These are phyloP conservation scores for Pectinophora gossypiella DNA, from an alignment of 1,140 invertebrate genomes.

Conservation along the genomic window DNA sequence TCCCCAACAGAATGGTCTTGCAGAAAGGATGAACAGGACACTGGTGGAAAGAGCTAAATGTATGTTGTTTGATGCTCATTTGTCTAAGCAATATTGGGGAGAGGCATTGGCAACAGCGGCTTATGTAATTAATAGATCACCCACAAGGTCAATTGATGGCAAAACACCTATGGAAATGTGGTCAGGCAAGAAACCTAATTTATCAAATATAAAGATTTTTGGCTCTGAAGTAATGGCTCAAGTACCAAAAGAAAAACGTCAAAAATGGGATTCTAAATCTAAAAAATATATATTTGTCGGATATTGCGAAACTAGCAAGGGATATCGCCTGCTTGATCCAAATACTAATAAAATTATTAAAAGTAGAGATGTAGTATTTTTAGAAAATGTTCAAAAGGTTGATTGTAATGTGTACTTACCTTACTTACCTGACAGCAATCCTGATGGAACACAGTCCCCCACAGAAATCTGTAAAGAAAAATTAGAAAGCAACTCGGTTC, in stretches of 20 bases:
- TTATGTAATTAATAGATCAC: background rate
- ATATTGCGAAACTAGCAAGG: no score
- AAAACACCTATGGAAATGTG: conserved; percentile 1
- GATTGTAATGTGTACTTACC: no score
- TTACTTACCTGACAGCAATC: no score
- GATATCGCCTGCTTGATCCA: no score
- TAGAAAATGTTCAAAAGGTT: background rate
- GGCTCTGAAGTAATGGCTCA: background rate
- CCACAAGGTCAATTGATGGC: background rate
- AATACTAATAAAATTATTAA: no score
- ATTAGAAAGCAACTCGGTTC: no score
- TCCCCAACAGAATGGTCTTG: background rate
- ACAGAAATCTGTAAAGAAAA: no score
- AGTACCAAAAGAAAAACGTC: background rate
- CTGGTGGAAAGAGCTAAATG: background rate
- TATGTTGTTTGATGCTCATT: background rate
- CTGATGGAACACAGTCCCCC: no score
- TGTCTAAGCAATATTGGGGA: background rate
- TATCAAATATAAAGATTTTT: background rate
- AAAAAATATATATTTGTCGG: background rate
- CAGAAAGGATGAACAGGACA: background rate
- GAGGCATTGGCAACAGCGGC: background rate
- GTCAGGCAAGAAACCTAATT: background rate
- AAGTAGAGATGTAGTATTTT: background rate
- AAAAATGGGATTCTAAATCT: background rate